phyloP scores from a whole-genome alignment of 1,140 invertebrate genomes.

The Magallana ariakensis region DNA sequence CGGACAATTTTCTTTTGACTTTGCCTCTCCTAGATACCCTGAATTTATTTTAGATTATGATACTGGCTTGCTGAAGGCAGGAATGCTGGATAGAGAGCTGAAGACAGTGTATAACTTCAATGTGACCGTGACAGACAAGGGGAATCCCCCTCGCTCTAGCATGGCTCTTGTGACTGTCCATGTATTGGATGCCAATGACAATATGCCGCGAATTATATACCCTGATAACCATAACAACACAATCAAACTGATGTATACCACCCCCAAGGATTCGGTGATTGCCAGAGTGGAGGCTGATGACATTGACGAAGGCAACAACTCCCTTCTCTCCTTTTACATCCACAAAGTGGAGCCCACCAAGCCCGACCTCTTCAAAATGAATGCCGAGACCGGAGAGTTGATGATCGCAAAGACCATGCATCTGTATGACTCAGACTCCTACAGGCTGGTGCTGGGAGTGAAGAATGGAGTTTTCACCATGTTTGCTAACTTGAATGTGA shows the following conservation, averaged over 20 bases:
- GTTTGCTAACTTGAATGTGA: constrained; percentile 63
- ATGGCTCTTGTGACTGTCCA: constrained; percentile 90
- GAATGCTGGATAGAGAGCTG: constrained; percentile 90
- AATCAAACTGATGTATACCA: constrained; percentile 61
- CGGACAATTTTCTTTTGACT: constrained; percentile 69
- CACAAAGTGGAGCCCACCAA: constrained; percentile 66
- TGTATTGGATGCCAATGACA: constrained; percentile 90
- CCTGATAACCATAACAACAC: constrained; percentile 79
- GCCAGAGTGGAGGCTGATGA: constrained; percentile 63
- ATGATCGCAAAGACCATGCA: constrained; percentile 65
- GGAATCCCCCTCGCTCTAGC: constrained; percentile 90
- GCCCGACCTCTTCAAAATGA: constrained; percentile 68
- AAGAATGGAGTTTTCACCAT: constrained; percentile 67
- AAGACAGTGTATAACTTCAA: constrained; percentile 88
- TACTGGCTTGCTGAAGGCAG: constrained; percentile 86
- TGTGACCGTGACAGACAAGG: constrained; percentile 95
- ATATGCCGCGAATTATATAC: constrained; percentile 69
- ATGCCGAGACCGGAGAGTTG: constrained; percentile 65
- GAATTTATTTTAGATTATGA: constrained; percentile 85
- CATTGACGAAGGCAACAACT: constrained; percentile 84
- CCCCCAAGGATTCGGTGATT: constrained; percentile 65
- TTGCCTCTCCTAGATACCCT: constrained; percentile 68
- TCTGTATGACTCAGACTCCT: constrained; percentile 64
- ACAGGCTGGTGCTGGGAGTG: constrained; percentile 66
- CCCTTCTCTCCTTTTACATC: constrained; percentile 89